Conservation (phyloP, 2,888 invertebrate genomes). For the Sinopyrophorus schimmeli region DNA sequence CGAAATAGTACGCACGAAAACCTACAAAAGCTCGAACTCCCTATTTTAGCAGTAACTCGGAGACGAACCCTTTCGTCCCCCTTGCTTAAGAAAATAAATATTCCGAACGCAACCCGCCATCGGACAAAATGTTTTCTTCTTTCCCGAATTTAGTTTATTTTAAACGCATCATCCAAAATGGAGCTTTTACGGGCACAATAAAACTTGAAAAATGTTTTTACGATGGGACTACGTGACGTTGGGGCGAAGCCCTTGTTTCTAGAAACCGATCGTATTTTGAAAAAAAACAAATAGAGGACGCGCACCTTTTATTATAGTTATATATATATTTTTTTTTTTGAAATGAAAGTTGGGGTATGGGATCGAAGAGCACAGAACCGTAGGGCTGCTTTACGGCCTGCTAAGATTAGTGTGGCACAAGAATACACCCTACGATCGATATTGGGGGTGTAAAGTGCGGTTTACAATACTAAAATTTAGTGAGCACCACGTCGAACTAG, state of each 20-base stretch:
- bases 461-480: constrained; percentile 31
- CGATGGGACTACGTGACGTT: constrained; percentile 2
- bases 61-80: too few species aligned
- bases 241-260: neutral
- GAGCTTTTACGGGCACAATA: neutral
- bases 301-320: neutral
- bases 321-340: constrained; percentile 8
- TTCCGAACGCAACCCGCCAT: too few species aligned
- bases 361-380: constrained; percentile 27
- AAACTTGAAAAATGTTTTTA: neutral
- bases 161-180: too few species aligned
- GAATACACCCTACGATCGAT: constrained; percentile 39
- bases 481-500: too few species aligned
- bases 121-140: too few species aligned
- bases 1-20: too few species aligned
- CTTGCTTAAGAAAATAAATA: too few species aligned
- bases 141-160: too few species aligned
- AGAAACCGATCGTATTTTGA: too few species aligned
- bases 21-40: too few species aligned
- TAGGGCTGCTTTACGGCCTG: constrained; percentile 31
- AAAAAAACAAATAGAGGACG: too few species aligned
- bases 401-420: constrained; percentile 39
- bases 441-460: constrained; percentile 38
- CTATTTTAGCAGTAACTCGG: too few species aligned
- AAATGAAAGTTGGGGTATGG: constrained; percentile 23